These are phyloP conservation scores for Hippocampus barbouri DNA, from an alignment of 2,113 vertebrate genomes.

Conservation along the genomic window DNA sequence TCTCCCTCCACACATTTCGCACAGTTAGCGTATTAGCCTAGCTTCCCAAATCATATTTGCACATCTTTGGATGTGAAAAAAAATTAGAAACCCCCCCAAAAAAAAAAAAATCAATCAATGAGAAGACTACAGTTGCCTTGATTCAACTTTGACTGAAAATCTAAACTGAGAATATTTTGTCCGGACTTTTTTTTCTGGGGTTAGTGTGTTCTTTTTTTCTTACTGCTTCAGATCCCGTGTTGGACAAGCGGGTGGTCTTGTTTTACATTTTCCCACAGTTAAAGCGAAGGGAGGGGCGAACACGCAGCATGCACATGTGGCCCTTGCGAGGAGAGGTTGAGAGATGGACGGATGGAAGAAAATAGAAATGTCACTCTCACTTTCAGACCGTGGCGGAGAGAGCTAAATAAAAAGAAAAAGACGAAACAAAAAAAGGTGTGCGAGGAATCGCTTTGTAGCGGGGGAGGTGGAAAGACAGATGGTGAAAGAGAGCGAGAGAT, in stretches of 20 bases:
- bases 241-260: neutral
- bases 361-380: constrained; percentile 21
- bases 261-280: constrained; percentile 3
- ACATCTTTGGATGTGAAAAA: too few relatives aligned
- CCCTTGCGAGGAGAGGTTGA: neutral
- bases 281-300: neutral
- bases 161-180: too few relatives aligned
- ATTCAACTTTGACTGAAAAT: too few relatives aligned
- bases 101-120: too few relatives aligned
- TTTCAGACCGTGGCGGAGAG: constrained; percentile 44
- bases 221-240: neutral
- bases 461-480: constrained; percentile 22
- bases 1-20: too few relatives aligned
- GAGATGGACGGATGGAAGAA: neutral
- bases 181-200: too few relatives aligned
- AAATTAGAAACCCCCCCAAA: too few relatives aligned
- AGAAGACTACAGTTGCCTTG: too few relatives aligned
- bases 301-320: neutral
- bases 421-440: constrained; percentile 5
- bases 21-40: too few relatives aligned
- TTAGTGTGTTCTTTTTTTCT: neutral
- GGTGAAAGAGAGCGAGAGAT: constrained; percentile 25
- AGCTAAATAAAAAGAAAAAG: constrained; percentile 7
- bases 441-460: constrained; percentile 9
- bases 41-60: too few relatives aligned